Base-by-base conservation (phyloP, 2,888 invertebrate species). In the Pandemis heparana region DNA sequence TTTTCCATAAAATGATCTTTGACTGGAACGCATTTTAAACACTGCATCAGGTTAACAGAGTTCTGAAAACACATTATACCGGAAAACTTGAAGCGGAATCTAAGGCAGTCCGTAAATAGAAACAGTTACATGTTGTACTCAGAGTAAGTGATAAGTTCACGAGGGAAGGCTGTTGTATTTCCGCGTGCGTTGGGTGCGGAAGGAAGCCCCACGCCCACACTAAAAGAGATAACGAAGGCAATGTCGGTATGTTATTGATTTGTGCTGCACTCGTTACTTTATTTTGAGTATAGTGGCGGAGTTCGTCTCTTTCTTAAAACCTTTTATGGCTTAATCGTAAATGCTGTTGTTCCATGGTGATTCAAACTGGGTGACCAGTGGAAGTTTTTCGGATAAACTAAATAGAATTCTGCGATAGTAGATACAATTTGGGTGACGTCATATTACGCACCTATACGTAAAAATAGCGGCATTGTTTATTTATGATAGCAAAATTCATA, bases 131-230 rank as follows among this genome's bases (percentile, higher is more conserved):
- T 18, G 16, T 18, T 16, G 18, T 53, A 53, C 46, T 48, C 12
- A 8, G 14, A 72, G 66, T 51, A 14, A 32, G 56, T 43, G 32
- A 72, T 72, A 67, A 62, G 67, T 72, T 68, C 38, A 9, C 65
- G 9, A 41, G 61, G 48, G 59, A 46, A 60, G 65, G 65, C 39
- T 51, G 72, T 41, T 14, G 65, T 43, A 7, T 23, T 65, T 64
- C 51, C 65, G 65, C 51, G 56, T 56, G 64, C 56, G 18, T 18
- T 16, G 43, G 48, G 53, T 56, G 56, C 67, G 68, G 75, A 75
- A 76, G 76, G 76, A 76, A 76, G 76, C 76, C 75, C 39, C 16
- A 53, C 71, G 69, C 4, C 5, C 41, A 41, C 62, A 10, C 48
- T 46, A 48, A 56, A 41, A 41, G 48, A 65, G 65, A 75, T 60